Evolutionary conservation across 2,797 vertebrate species (phyloP), one percentile per base, ranked within the genome.

Genomic region (Enteromius anoplus): DNA sequence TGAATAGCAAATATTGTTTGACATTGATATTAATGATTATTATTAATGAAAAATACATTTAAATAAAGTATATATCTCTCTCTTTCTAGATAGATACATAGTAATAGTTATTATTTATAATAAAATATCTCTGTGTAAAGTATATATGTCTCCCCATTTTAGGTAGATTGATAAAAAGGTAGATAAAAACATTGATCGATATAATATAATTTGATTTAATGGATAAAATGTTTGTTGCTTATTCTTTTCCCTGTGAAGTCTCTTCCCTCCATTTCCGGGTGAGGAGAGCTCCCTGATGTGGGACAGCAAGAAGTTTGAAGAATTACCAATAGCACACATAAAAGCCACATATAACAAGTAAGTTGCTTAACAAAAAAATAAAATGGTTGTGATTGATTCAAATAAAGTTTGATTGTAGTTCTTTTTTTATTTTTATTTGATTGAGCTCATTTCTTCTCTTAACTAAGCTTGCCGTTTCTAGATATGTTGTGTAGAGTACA

Each of bases 301-400:
- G 98, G 95, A 80, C 45, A 96, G 96, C 7, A 96, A 93, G 86
- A 93, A 86, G 85, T 99, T 94, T 89, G 97, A 98, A 75, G 97
- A 98, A 84, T 91, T 98, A 40, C 96, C 96, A 0, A 92, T 99
- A 5, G 90, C 91, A 62, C 95, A 99, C 88, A 93, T 99, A 83
- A 98, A 98, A 93, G 97, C 98, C 3, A 97, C 97, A 0, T 97
- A 97, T 87, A 99, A 99, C 94, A 99, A 99, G 98, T 99, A 93
- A 96, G 97, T 85, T 26, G 21, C 4, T 26, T 34, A 23, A 17
- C 40, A 19, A 26, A 71, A 71, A 55, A 58, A 21, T 19, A 0
- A 45, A 80, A 55, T 32, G 5, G 53, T 42, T 0, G 2, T 19
- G 75, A 45, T 29, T 19, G 15, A 21, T 71, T 17, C 17, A 49